Evolutionary conservation across 2,113 vertebrate genomes (phyloP), one percentile per base, ranked within the genome.

Genomic region (Phrynocephalus versicolor): DNA sequence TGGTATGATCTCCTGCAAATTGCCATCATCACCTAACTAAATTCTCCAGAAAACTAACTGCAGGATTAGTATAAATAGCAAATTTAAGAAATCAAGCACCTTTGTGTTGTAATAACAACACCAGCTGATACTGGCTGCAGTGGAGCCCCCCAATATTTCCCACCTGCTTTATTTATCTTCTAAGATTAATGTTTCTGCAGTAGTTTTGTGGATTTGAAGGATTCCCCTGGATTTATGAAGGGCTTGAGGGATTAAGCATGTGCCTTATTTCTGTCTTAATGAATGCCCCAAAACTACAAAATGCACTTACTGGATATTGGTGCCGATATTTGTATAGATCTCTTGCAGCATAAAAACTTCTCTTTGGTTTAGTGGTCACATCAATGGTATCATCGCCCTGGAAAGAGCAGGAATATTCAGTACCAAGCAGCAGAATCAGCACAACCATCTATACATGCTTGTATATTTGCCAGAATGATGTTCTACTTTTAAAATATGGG

Each of bases 241-340:
- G 9, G 18, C n/a, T 35, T 33, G 2, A 39, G 9, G 12, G 65
- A 79, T 14, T 79, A 62, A 30, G 73, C 41, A 15, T 12, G 33
- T 41, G 21, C 21, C 4, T 79, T 33, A 25, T 3, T 74, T 65
- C 60, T 84, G 79, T 69, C 67, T 27, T 71, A 75, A 85, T 88
- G 58, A 12, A 3, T 33, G 21, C 55, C 81, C 84, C 85, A 37
- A 92, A 91, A 85, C 21, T 15, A 72, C 23, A 45, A 87, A 85
- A 75, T 82, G 81, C 57, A 91, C 96, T 96, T 98, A 99, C 98
- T 95, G 98, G 98, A 91, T 99, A 99, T 94, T 98, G 98, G 82
- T 99, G 98, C 62, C 99, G 97, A 92, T 99, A 99, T 93, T 99
- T 99, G 96, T 99, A 99, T 84, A 99, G 96, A 94, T 99, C 99